A percentile compares a stretch with the other conserved stretches of the same genome.
phyloP scores from a whole-genome alignment of 2,797 vertebrate species.

The Serranus cabrilla region DNA sequence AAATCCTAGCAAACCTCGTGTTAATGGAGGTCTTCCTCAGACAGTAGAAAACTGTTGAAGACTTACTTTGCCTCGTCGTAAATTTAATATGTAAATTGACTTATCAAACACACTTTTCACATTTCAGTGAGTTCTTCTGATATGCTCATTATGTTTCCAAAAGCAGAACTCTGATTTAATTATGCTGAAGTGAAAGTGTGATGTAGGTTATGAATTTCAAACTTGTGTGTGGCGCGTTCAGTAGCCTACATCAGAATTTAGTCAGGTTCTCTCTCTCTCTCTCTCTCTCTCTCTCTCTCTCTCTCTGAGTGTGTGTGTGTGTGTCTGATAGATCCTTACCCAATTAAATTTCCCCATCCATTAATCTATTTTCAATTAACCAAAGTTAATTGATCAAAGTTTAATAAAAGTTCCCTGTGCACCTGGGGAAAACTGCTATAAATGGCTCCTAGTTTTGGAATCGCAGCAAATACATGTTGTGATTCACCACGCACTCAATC shows the following conservation, averaged over 20 bases:
- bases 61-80: too few species aligned
- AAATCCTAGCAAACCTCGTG: too few species aligned
- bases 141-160: too few species aligned
- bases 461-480: conserved; percentile 28
- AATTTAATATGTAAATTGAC: too few species aligned
- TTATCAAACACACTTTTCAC: too few species aligned
- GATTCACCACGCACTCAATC: conserved; percentile 16
- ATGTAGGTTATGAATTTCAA: conserved; percentile 22
- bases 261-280: too few species aligned
- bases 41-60: too few species aligned
- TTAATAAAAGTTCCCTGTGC: conserved; percentile 43
- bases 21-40: too few species aligned
- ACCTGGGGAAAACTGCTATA: conserved; percentile 13
- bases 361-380: conserved; percentile 43
- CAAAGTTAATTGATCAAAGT: conserved; percentile 51
- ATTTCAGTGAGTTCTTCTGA: too few species aligned
- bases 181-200: conserved; percentile 3
- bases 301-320: neutral
- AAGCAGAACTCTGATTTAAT: too few species aligned
- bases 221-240: conserved; percentile 5
- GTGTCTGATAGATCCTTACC: neutral
- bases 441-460: conserved; percentile 14
- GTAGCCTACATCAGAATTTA: conserved; percentile 21
- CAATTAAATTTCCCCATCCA: conserved; percentile 35
- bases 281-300: too few species aligned